Base-by-base conservation (phyloP, 2,888 invertebrate genomes). In the Eupeodes luniger region DNA sequence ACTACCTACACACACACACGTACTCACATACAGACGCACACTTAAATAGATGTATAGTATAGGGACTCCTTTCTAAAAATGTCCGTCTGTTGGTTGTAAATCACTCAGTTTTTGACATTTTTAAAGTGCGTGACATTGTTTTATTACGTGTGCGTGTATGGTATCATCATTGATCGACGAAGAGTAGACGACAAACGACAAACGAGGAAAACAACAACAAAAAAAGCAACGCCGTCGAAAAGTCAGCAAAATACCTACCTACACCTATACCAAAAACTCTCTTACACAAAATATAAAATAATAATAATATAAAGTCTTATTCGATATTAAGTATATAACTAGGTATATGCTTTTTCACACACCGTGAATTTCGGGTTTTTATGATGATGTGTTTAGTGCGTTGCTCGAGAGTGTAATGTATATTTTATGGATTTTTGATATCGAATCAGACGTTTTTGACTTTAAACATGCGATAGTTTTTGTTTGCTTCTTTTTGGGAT, bases 91-190 rank as follows among this genome's bases (percentile, higher is more conserved):
- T 90, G 91, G 91, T 91, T 91, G 93, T 93, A 93, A 93, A 93
- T 93, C 93, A 93, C 93, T 93, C 93, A 93, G 92, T 91, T 91
- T 93, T 92, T 93, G 93, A 93, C 93, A 92, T 91, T 93, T 92
- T 92, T 92, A 92, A 93, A 93, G 93, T 93, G 92, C 93, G 92
- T 93, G 93, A 92, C 93, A 93, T 92, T 93, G 93, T 93, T 93
- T 93, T 92, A 93, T 92, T 91, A 92, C 91, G 91, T 91, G 90
- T 91, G 91, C 90, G 83, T 90, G 90, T 83, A 86, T 82, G 88
- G 86, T 81, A 89, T 89, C 88, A 85, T 88, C 88, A 88, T 88
- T 85, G 85, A 88, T 88, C 87, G 85, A 78, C 67, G 82, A 61
- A n/a, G 61, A 44, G 59, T 47, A 64, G 70, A 77, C 76, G 70